These are phyloP conservation scores for Ashinkailepas kermadecensis DNA, from an alignment of 2,888 invertebrate genomes.

Conservation along the genomic window DNA sequence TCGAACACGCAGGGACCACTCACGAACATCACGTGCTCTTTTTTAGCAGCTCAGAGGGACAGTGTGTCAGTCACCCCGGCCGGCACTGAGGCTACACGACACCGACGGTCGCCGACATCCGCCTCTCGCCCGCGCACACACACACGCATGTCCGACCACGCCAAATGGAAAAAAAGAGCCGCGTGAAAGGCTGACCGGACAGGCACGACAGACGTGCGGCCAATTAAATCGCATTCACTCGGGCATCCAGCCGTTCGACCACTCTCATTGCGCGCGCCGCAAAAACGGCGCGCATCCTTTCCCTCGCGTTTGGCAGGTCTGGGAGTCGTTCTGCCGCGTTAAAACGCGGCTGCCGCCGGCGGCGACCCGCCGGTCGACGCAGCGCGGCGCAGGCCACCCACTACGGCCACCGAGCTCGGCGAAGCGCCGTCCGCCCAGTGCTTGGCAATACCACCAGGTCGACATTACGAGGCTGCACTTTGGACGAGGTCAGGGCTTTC, in stretches of 20 bases:
- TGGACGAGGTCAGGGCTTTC: too few relatives aligned
- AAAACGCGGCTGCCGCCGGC: neutral
- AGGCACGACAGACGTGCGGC: neutral
- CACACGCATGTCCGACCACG: neutral
- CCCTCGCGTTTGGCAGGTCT: neutral
- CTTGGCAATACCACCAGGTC: too few relatives aligned
- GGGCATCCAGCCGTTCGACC: neutral
- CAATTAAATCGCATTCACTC: constrained; percentile 1
- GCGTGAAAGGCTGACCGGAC: neutral
- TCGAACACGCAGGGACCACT: too few relatives aligned
- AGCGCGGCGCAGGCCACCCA: neutral
- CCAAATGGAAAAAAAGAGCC: neutral
- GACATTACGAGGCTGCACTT: too few relatives aligned
- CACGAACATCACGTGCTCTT: too few relatives aligned
- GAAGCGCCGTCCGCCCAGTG: neutral
- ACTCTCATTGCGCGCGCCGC: neutral
- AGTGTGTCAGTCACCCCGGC: too few relatives aligned
- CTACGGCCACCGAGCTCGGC: neutral
- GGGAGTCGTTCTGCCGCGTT: neutral
- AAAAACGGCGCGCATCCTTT: neutral
- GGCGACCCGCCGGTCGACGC: neutral
- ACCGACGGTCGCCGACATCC: too few relatives aligned
- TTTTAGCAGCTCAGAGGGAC: too few relatives aligned
- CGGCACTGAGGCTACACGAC: too few relatives aligned
- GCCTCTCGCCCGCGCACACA: neutral